These are phyloP conservation scores for Theonella swinhoei DNA, from an alignment of 37 sponge, comb jelly and placozoan species.

Conservation along the genomic window DNA sequence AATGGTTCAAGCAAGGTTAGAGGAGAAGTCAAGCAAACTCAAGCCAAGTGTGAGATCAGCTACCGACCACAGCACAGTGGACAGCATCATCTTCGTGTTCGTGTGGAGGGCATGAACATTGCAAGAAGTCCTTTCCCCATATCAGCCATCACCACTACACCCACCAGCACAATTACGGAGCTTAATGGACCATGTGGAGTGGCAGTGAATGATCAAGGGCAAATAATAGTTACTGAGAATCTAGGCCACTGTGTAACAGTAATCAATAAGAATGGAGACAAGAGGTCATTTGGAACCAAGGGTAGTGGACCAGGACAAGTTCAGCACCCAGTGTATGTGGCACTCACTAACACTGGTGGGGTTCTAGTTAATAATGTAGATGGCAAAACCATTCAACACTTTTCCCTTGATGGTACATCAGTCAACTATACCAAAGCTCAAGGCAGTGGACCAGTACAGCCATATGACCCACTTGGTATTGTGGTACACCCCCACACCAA, in stretches of 20 bases:
- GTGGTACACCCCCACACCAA: conserved; percentile 2
- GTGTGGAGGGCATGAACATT: conserved; percentile 3
- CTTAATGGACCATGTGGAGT: conserved; percentile 28
- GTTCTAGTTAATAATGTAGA: conserved; percentile 55
- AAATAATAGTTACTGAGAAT: conserved; percentile 28
- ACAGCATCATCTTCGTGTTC: conserved; percentile 12
- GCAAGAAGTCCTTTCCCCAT: conserved; percentile 47
- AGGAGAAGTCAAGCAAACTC: background rate
- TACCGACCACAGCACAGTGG: conserved; percentile 5
- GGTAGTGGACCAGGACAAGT: conserved; percentile 32
- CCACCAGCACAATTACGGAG: background rate
- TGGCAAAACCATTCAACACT: conserved; percentile 37
- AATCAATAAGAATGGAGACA: conserved; percentile 10
- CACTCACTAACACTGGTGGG: conserved; percentile 34
- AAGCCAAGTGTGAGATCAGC: background rate
- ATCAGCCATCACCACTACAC: background rate
- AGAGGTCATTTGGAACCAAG: conserved; percentile 20
- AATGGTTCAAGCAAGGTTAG: background rate
- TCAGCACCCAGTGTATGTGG: conserved; percentile 21
- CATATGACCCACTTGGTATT: conserved; percentile 34
- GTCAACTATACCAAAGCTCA: conserved; percentile 9
- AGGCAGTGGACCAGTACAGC: conserved; percentile 28
- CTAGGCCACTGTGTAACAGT: conserved; percentile 15
- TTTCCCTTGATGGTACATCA: conserved; percentile 23
- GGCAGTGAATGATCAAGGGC: background rate